phyloP scores from a whole-genome alignment of 2,113 vertebrate species.

The Cheilinus undulatus region DNA sequence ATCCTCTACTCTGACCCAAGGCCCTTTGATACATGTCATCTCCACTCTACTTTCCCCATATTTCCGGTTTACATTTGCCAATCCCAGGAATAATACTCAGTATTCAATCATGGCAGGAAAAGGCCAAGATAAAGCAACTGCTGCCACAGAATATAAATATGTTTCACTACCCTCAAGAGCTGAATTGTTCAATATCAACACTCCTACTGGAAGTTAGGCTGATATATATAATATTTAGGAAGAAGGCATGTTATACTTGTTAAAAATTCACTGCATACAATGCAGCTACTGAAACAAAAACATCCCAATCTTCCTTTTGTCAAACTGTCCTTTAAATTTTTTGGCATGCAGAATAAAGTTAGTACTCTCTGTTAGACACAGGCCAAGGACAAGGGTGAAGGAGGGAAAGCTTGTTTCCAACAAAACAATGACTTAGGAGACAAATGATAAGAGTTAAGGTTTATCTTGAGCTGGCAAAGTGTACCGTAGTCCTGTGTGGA shows the following conservation, averaged over 20 bases:
- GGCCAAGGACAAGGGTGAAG: conserved; percentile 32
- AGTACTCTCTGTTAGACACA: conserved; percentile 48
- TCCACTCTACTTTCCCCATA: neutral
- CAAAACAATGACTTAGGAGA: conserved; percentile 36
- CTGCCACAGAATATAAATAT: neutral
- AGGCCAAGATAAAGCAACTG: neutral
- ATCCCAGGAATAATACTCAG: neutral
- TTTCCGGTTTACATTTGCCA: neutral
- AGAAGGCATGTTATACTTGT: neutral
- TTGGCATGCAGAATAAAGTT: conserved; percentile 45
- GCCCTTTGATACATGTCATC: neutral
- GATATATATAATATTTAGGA: conserved; percentile 1
- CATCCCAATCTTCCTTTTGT: conserved; percentile 3
- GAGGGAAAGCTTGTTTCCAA: conserved; percentile 37
- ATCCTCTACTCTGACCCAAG: no score
- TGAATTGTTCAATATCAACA: conserved; percentile 12
- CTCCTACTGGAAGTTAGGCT: neutral
- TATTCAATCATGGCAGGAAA: no score
- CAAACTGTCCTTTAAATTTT: conserved; percentile 21
- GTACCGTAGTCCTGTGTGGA: conserved; percentile 31
- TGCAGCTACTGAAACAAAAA: conserved; percentile 11
- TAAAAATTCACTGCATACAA: neutral
- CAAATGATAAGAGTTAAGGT: conserved; percentile 33
- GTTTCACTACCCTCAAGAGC: neutral
- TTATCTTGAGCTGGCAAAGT: conserved; percentile 37